These are phyloP conservation scores for Pomacea maculata DNA, from an alignment of 1,140 invertebrate genomes.

Conservation along the genomic window DNA sequence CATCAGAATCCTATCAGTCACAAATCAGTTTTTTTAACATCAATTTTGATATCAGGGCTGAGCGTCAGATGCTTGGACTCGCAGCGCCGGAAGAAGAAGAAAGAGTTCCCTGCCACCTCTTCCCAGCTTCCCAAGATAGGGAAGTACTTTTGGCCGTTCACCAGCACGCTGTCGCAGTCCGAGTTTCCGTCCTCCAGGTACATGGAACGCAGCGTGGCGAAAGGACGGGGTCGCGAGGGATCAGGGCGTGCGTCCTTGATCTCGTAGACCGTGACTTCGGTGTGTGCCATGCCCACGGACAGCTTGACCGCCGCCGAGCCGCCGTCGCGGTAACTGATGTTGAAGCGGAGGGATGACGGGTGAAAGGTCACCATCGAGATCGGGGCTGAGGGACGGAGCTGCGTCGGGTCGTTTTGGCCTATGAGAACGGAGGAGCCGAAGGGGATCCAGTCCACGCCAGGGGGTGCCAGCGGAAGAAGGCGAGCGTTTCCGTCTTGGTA, in stretches of 20 bases:
- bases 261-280: constrained; percentile 27
- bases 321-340: constrained; percentile 37
- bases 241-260: constrained; percentile 14
- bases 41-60: constrained; percentile 46
- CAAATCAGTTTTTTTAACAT: constrained; percentile 27
- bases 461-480: constrained; percentile 41
- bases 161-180: constrained; percentile 46
- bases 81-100: constrained; percentile 48
- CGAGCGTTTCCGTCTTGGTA: constrained; percentile 50
- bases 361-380: constrained; percentile 35
- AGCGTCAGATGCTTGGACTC: constrained; percentile 49
- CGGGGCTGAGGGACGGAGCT: constrained; percentile 34
- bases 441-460: constrained; percentile 52
- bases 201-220: constrained; percentile 49
- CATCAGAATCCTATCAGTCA: too few species aligned
- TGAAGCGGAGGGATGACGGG: constrained; percentile 24
- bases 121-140: constrained; percentile 32
- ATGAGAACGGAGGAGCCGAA: constrained; percentile 52
- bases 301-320: constrained; percentile 28
- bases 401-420: constrained; percentile 35
- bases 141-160: constrained; percentile 29
- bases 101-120: constrained; percentile 28
- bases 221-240: constrained; percentile 15
- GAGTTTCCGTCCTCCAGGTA: constrained; percentile 45
- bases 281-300: constrained; percentile 28